These are phyloP conservation scores for Motacilla alba DNA, from an alignment of 2,113 vertebrate genomes.

Conservation along the genomic window DNA sequence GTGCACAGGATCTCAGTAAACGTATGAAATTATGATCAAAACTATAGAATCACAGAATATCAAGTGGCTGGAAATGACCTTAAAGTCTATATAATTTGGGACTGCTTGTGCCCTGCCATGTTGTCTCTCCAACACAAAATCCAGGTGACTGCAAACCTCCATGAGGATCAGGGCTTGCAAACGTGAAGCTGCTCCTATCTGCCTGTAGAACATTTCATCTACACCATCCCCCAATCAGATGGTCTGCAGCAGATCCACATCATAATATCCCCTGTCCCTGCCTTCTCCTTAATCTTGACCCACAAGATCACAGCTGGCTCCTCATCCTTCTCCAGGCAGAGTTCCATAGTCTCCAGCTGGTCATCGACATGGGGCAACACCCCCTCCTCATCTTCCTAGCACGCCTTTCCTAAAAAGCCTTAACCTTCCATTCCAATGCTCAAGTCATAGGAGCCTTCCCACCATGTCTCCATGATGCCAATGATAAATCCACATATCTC, in stretches of 20 bases:
- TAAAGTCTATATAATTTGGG: background rate
- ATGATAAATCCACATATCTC: accelerated
- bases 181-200: accelerated
- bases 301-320: no score
- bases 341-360: background rate
- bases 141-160: background rate
- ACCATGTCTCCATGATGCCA: background rate
- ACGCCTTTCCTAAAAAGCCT: background rate
- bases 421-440: background rate
- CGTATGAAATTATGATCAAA: background rate
- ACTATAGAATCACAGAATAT: background rate
- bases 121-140: background rate
- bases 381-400: background rate
- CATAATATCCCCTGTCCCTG: background rate
- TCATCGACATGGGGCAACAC: accelerated
- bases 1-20: background rate
- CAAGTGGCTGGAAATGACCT: background rate
- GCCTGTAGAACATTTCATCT: background rate
- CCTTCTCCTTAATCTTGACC: background rate
- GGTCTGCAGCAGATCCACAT: background rate
- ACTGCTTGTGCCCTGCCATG: background rate
- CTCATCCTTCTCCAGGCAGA: background rate
- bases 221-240: background rate
- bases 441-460: background rate
- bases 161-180: background rate